Evolutionary conservation across 2,113 vertebrate genomes (phyloP).

Genomic region (Prionailurus bengalensis): DNA sequence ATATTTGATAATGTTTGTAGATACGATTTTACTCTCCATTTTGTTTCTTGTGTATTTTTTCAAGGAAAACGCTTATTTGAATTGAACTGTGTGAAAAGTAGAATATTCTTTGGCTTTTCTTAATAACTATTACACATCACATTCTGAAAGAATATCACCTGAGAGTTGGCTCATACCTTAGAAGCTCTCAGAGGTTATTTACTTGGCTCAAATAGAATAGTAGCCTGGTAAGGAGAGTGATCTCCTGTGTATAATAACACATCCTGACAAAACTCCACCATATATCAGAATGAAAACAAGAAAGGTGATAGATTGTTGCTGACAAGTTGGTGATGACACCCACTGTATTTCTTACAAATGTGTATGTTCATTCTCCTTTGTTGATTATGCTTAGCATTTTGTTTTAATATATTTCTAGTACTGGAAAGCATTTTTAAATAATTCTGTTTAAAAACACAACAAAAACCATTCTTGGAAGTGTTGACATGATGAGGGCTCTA

Average conservation of each 20-base stretch:
- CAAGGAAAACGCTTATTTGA: background rate
- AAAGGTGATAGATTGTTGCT: background rate
- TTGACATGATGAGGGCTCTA: background rate
- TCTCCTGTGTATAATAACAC: background rate
- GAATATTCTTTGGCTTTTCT: background rate
- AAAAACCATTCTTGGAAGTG: background rate
- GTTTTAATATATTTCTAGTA: constrained; percentile 1
- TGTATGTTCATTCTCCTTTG: background rate
- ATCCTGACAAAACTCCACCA: background rate
- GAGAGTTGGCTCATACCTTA: background rate
- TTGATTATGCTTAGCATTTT: background rate
- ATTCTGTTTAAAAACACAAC: background rate
- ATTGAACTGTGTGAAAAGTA: background rate
- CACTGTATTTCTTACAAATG: background rate
- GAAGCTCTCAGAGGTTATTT: constrained; percentile 43
- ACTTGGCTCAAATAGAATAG: constrained; percentile 50
- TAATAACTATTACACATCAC: background rate
- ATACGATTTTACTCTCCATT: background rate
- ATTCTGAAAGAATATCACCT: background rate
- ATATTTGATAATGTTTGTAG: background rate
- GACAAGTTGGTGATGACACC: background rate
- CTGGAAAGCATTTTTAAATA: background rate
- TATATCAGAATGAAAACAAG: background rate
- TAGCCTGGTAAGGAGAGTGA: background rate
- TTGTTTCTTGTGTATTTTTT: background rate